phyloP scores from a whole-genome alignment of 2,888 invertebrate genomes.

The Megalurothrips usitatus region DNA sequence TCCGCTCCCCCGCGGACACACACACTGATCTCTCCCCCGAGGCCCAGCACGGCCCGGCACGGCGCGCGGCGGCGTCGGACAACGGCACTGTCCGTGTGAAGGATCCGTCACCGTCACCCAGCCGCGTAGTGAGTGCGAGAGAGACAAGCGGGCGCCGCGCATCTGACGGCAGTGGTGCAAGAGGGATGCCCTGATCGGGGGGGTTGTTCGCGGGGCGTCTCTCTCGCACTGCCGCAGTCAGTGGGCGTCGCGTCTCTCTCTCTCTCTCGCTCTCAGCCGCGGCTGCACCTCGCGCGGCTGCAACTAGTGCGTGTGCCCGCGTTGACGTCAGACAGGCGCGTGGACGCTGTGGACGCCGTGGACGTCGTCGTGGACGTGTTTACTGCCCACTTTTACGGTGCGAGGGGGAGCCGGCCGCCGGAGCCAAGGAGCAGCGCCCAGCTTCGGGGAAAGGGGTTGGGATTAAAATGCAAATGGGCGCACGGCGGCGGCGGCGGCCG shows the following conservation, averaged over 20 bases:
- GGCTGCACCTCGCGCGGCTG: no score
- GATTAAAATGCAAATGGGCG: slow-evolving; percentile 13
- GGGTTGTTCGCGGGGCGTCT: no score
- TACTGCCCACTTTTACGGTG: not conserved
- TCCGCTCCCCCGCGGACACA: not conserved
- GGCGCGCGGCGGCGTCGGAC: not conserved
- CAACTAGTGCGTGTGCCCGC: no score
- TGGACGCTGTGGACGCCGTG: not conserved
- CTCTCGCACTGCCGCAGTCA: not conserved
- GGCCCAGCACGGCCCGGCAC: no score
- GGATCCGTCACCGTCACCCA: not conserved
- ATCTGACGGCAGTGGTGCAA: no score
- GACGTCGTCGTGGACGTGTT: not conserved
- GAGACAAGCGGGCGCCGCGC: no score
- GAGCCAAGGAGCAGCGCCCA: no score
- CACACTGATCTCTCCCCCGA: slow-evolving; percentile 1
- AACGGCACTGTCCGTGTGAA: not conserved
- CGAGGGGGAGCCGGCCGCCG: not conserved
- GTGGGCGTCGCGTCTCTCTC: not conserved
- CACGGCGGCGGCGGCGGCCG: no score
- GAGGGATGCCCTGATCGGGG: no score
- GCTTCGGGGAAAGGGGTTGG: not conserved
- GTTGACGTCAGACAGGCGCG: not conserved
- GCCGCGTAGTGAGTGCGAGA: no score
- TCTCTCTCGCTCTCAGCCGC: not conserved